A percentile compares a stretch with the other conserved stretches of the same genome.
phyloP scores from a whole-genome alignment of 2,113 vertebrate genomes.

The Siniperca chuatsi region DNA sequence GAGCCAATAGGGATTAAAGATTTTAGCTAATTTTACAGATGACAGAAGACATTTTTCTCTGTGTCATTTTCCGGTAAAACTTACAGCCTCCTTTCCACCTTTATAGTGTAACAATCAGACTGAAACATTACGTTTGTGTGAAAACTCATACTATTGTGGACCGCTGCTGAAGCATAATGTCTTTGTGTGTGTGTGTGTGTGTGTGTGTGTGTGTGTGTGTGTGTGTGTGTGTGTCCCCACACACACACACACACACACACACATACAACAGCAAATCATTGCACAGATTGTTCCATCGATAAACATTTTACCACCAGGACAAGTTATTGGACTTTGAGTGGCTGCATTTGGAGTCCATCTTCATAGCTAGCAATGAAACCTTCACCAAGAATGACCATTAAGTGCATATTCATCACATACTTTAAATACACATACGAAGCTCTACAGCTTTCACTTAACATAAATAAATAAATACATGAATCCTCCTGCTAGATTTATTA shows the following conservation, averaged over 20 bases:
- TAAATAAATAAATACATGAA: constrained; percentile 44
- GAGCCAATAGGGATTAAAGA: constrained; percentile 47
- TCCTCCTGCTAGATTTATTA: constrained; percentile 15
- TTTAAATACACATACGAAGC: constrained; percentile 7
- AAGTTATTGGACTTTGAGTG: constrained; percentile 45
- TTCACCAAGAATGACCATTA: constrained; percentile 29
- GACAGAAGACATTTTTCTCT: constrained; percentile 37
- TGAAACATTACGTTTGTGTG: constrained; percentile 10
- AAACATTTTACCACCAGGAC: constrained; percentile 46
- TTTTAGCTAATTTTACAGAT: constrained; percentile 53
- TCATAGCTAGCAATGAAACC: constrained; percentile 34
- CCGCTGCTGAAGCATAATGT: background rate
- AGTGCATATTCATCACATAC: constrained; percentile 54
- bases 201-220: too few relatives aligned
- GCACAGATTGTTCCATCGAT: constrained; percentile 38
- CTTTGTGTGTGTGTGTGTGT: too few relatives aligned
- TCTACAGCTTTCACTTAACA: constrained; percentile 37
- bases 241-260: background rate
- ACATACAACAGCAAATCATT: background rate
- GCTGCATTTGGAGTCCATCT: constrained; percentile 35
- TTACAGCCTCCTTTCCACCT: constrained; percentile 7
- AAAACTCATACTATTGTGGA: constrained; percentile 1
- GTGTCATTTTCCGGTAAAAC: constrained; percentile 21
- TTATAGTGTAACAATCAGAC: constrained; percentile 10
- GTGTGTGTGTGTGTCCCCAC: too few relatives aligned